These are phyloP conservation scores for Diacarnus erythraeanus DNA, from an alignment of 37 sponge, comb jelly and placozoan genomes.

Conservation along the genomic window DNA sequence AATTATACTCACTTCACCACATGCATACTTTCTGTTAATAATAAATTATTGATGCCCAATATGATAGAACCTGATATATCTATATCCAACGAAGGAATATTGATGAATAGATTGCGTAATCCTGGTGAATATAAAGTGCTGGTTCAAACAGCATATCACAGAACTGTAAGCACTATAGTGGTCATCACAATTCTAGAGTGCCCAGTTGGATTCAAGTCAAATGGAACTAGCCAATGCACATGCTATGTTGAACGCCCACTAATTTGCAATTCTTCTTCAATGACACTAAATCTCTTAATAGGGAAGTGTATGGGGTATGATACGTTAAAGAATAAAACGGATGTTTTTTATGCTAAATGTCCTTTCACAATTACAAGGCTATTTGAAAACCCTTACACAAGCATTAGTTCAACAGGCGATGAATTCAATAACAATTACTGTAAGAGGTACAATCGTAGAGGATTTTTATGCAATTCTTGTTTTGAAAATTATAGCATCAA, in stretches of 20 bases:
- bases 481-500: background rate
- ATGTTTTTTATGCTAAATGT: background rate
- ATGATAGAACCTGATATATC: background rate
- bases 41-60: background rate
- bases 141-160: background rate
- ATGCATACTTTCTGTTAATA: background rate
- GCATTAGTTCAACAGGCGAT: background rate
- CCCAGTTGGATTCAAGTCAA: constrained; percentile 5
- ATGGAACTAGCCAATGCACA: background rate
- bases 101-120: background rate
- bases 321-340: background rate
- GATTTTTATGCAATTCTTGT: constrained; percentile 7
- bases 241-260: background rate
- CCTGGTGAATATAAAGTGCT: background rate
- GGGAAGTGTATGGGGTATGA: constrained; percentile 18
- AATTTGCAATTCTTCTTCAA: background rate
- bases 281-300: background rate
- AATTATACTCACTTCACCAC: background rate
- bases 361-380: background rate
- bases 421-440: constrained; percentile 20
- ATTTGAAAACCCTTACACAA: background rate
- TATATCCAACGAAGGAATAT: background rate
- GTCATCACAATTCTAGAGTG: constrained; percentile 1
- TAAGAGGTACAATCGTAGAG: background rate
- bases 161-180: background rate